A percentile compares a stretch with the other conserved stretches of the same genome.
phyloP scores from a whole-genome alignment of 1,140 invertebrate genomes.

The Aradophagus sp. region DNA sequence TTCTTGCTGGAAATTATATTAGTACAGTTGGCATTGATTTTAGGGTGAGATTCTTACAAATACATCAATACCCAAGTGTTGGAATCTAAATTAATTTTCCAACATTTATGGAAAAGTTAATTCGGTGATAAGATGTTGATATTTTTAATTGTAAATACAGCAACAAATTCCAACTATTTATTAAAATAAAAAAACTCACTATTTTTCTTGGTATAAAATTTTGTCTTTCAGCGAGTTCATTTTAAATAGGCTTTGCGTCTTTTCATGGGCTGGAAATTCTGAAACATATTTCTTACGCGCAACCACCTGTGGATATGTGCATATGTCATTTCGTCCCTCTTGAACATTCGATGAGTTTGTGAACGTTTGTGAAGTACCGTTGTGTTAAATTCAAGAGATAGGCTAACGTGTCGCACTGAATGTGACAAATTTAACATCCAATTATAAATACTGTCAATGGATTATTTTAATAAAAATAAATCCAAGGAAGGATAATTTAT shows the following conservation, averaged over 20 bases:
- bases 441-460: too few relatives aligned
- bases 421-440: too few relatives aligned
- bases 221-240: too few relatives aligned
- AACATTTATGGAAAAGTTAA: too few relatives aligned
- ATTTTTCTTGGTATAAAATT: too few relatives aligned
- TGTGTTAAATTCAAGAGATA: conserved; percentile 1
- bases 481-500: neutral
- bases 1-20: conserved; percentile 92
- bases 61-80: conserved; percentile 3
- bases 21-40: conserved; percentile 97
- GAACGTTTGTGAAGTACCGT: conserved; percentile 13
- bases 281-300: conserved; percentile 19
- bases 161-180: too few relatives aligned
- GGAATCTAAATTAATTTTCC: neutral
- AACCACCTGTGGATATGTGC: conserved; percentile 40
- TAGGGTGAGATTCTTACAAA: conserved; percentile 81
- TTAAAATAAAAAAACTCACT: too few relatives aligned
- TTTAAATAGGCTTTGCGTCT: neutral
- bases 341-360: conserved; percentile 21
- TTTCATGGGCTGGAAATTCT: neutral
- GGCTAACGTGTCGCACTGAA: too few relatives aligned
- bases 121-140: too few relatives aligned
- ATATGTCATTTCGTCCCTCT: conserved; percentile 32
- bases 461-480: neutral
- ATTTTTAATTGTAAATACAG: too few relatives aligned